These are phyloP conservation scores for Disparrhopalites patrizii DNA, from an alignment of 2,888 invertebrate genomes.

Conservation along the genomic window DNA sequence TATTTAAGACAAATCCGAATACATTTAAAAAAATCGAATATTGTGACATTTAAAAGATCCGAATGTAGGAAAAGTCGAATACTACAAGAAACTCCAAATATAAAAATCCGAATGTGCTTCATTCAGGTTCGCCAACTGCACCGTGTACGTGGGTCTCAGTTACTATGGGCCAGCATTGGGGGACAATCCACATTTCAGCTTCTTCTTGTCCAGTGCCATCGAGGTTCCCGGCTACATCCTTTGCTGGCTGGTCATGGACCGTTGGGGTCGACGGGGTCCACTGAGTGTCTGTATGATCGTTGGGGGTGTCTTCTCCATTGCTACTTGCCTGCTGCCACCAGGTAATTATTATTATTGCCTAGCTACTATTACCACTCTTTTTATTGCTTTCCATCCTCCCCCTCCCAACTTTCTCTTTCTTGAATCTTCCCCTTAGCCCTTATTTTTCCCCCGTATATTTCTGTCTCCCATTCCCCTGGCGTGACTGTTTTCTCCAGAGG, in stretches of 20 bases:
- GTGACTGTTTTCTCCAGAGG: not conserved
- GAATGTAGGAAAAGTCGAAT: too few species aligned
- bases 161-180: slow-evolving; percentile 88
- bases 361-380: too few species aligned
- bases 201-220: slow-evolving; percentile 77
- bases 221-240: slow-evolving; percentile 84
- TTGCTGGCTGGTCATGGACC: slow-evolving; percentile 85
- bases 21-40: too few species aligned
- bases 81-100: not conserved
- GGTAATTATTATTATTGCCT: slow-evolving; percentile 57
- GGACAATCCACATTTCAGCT: slow-evolving; percentile 81
- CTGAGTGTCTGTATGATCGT: slow-evolving; percentile 78
- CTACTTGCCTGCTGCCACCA: slow-evolving; percentile 74
- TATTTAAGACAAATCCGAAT: too few species aligned
- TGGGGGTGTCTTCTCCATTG: slow-evolving; percentile 78
- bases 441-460: not conserved
- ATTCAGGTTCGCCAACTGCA: slow-evolving; percentile 83
- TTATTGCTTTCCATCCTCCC: not conserved
- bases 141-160: slow-evolving; percentile 85
- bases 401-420: not conserved
- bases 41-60: too few species aligned
- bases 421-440: not conserved
- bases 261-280: slow-evolving; percentile 83
- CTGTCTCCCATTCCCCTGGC: not conserved
- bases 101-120: too few species aligned